Base-by-base conservation (phyloP, 2,888 invertebrate species). In the Drosophila fungiperda region DNA sequence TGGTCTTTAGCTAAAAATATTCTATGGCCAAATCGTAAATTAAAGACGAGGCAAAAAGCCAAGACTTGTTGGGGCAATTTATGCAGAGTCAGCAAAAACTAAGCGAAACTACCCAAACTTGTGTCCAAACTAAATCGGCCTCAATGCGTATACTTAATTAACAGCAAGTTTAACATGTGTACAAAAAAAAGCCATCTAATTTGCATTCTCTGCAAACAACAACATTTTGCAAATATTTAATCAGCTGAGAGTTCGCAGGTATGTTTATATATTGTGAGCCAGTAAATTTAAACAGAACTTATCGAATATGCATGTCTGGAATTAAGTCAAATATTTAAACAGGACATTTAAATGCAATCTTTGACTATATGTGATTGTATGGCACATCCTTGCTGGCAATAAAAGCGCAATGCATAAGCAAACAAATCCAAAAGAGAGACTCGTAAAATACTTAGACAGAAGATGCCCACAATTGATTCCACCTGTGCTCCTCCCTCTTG, bases 121-220 rank as follows among this genome's bases (percentile, higher is more conserved):
- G 50, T 57, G 15, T 60, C 73, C 62, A 42, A 49, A 76, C 26
- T 11, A 38, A 12, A 38, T 36, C 26, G 76, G 54, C 69, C 58
- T 60, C 69, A 59, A 60, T 82, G 82, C 82, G 80, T 87, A 76
- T 80, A 82, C 87, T 89, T 89, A 89, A 86, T 88, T 88, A 88
- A 87, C 76, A 76, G 68, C 67, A 73, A 73, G 61, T 54, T 69
- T 52, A 70, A 64, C 73, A 82, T 73, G 71, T 86, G 78, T 70
- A 74, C 59, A 57, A 75, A 71, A 42, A 64, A 23, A 26, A 23
- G n/a, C 73, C 50, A 55, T 49, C 26, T 58, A 66, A 69, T 50
- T 75, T 78, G 36, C 29, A 45, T 33, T 49, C 29, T 26, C 12
- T 52, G 29, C 29, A 29, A 29, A 29, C 29, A 73, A 82, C 66